A percentile compares a stretch with the other conserved stretches of the same genome.
Evolutionary conservation across 2,797 vertebrate species (phyloP).

Genomic region (Tadarida brasiliensis): DNA sequence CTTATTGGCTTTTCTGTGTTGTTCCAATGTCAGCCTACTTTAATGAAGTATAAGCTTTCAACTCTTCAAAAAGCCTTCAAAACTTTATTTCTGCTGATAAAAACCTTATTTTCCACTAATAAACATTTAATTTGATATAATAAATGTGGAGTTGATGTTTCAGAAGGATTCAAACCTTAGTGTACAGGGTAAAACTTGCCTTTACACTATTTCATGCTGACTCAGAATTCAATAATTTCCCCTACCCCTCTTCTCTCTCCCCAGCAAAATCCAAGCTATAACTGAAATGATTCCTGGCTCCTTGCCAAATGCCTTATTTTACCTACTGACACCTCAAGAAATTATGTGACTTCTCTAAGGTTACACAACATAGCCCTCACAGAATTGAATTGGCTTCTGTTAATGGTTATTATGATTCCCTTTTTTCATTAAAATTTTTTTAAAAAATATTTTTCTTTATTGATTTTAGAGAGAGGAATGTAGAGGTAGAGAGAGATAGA

Average conservation of each 20-base stretch:
- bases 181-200: background rate
- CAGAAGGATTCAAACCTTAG: constrained; percentile 1
- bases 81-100: constrained; percentile 1
- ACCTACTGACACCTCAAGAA: background rate
- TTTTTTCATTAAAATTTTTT: too few species aligned
- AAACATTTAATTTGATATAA: background rate
- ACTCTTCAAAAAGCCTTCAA: constrained; percentile 15
- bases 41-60: background rate
- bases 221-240: background rate
- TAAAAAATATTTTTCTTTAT: too few species aligned
- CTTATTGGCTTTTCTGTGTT: background rate
- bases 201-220: background rate
- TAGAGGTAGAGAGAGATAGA: too few species aligned
- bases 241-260: background rate
- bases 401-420: background rate
- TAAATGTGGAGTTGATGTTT: constrained; percentile 33
- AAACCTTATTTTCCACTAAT: background rate
- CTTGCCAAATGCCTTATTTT: background rate
- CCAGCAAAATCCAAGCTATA: background rate
- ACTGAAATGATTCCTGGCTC: background rate
- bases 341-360: background rate
- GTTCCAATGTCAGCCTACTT: background rate
- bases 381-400: background rate
- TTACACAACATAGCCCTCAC: background rate
- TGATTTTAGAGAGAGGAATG: too few species aligned